Conservation (phyloP, 2,113 vertebrate species). For the Cinclus mexicanus region DNA sequence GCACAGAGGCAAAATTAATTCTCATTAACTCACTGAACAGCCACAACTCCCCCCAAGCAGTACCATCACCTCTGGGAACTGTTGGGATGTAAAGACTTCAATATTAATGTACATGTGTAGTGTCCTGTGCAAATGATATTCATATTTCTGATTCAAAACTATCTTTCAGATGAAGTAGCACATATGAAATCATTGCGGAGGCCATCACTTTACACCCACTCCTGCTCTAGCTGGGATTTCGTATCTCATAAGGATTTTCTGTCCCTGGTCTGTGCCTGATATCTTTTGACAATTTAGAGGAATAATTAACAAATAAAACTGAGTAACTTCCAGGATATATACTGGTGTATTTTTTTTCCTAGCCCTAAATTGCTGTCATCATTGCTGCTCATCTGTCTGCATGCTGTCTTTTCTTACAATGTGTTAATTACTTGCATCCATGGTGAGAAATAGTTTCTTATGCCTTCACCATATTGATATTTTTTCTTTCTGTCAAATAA, state of each 20-base stretch:
- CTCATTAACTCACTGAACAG: not conserved
- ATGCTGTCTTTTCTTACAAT: not conserved
- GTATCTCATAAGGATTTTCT: not conserved
- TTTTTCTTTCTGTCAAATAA: not conserved
- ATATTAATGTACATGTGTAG: not conserved
- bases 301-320: not conserved
- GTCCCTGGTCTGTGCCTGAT: not conserved
- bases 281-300: not conserved
- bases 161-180: not conserved
- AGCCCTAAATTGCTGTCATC: not conserved
- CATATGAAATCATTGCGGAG: not conserved
- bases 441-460: not conserved
- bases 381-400: not conserved
- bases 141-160: not conserved
- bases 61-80: not conserved
- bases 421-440: not conserved
- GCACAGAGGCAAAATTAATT: not conserved
- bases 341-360: not conserved
- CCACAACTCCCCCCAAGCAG: not conserved
- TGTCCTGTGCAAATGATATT: not conserved
- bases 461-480: not conserved
- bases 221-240: not conserved
- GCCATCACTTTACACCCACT: not conserved
- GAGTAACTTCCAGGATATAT: not conserved
- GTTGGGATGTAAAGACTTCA: not conserved